These are phyloP conservation scores for Formicarius rufipectus DNA, from an alignment of 2,113 vertebrate genomes.

Conservation along the genomic window DNA sequence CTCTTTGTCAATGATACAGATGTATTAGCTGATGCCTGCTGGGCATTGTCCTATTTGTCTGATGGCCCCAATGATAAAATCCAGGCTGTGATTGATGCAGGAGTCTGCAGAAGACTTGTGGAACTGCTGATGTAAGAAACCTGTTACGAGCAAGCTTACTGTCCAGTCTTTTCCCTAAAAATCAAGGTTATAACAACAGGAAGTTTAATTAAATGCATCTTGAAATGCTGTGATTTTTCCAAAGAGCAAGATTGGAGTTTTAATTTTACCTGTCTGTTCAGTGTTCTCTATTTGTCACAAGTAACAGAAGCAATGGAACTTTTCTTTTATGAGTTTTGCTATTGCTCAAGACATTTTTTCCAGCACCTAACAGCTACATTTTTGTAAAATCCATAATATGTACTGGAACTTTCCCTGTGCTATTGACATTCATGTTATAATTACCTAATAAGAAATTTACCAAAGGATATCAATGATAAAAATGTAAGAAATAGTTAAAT, in stretches of 20 bases:
- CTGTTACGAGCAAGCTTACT: not conserved
- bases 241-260: not conserved
- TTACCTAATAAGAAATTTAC: not conserved
- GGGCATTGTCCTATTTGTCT: slow-evolving; percentile 96
- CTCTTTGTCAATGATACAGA: slow-evolving; percentile 96
- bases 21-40: slow-evolving; percentile 95
- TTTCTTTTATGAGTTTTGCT: not conserved
- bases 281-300: not conserved
- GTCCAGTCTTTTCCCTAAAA: not conserved
- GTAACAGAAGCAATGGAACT: not conserved
- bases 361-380: not conserved
- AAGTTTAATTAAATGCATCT: not conserved
- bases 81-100: slow-evolving; percentile 97
- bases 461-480: not conserved
- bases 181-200: not conserved
- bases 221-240: not conserved
- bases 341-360: not conserved
- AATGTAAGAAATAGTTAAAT: not conserved
- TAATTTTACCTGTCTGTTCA: not conserved
- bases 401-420: not conserved
- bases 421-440: not conserved
- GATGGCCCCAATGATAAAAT: slow-evolving; percentile 99
- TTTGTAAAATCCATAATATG: not conserved
- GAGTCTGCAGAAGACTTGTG: slow-evolving; percentile 95
- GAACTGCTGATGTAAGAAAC: slow-evolving; percentile 91